Evolutionary conservation across 2,113 vertebrate genomes (phyloP), one percentile per base, ranked within the genome.

Genomic region (Microcebus lehilahytsara): DNA sequence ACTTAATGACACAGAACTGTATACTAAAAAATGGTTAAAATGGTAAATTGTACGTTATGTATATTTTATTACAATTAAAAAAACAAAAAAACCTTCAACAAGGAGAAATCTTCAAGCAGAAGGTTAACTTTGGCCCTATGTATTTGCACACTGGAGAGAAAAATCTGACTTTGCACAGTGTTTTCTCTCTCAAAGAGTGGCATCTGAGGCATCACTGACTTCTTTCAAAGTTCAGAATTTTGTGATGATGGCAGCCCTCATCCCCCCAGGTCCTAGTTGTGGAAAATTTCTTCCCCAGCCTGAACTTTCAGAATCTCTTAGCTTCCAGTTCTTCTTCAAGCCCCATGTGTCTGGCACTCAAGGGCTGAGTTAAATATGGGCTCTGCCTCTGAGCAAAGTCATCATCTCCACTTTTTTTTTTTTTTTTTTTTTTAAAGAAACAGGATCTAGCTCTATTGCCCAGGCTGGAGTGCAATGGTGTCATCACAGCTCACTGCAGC

Each of bases 171-270:
- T 25, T 6, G 16, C 30, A 4, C 0, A 5, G 32, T 8, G 22
- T 46, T 69, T 51, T 89, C 89, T 46, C 46, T 84, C 51, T 27
- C 60, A 53, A 11, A 75, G 6, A 8, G n/a, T 3, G 9, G 8
- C 78, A 53, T 2, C 25, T 40, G 53, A 72, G 37, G 23, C 12
- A 13, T 58, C 20, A 22, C 51, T 56, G 60, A 37, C 81, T 66
- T 79, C 84, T 71, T 91, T 53, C n/a, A 40, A 62, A 85, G 27
- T 11, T 49, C 11, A 69, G 40, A 62, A 5, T 62, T 13, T 0
- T 37, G n/a, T 16, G 32, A 0, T 0, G 17, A 34, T 51, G 56
- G 34, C 13, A 62, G 64, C 2, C 77, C 34, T 30, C 23, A 58
- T 19, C 16, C 30, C 40, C 49, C 9, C 9, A 6, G n/a, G 12